Base-by-base conservation (phyloP, 2,797 vertebrate genomes). In the Novumbra hubbsi region DNA sequence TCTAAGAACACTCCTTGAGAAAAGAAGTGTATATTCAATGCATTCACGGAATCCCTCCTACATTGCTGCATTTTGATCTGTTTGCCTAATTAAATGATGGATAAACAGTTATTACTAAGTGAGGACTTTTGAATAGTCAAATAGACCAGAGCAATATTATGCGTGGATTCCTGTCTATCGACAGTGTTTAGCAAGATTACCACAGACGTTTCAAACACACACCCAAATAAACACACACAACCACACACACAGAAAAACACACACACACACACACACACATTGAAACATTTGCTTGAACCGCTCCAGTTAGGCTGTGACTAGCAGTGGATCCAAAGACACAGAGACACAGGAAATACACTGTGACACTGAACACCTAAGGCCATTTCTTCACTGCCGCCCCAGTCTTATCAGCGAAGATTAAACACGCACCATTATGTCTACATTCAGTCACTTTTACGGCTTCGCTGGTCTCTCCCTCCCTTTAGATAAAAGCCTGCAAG, bases 1-100 rank as follows among this genome's bases (percentile, higher is more conserved):
- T 57, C 19, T 21, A 5, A 24, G n/a, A 57, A 57, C 69, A 80
- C 73, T 81, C 73, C 81, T 86, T 87, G 88, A 88, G 86, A 84
- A 82, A 81, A 81, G 76, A 50, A 16, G 5, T 57, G 17, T 62
- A 60, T 70, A 8, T 28, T 17, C 24, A 17, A 30, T 34, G 49
- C 45, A 60, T 55, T 32, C 52, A n/a, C 52, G 48, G 41, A 27
- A 21, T 24, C 38, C 12, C 4, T 48, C 5, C 48, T 41, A 24
- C 52, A 55, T 21, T 6, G 11, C 52, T 55, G n/a, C 19, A 55
- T 55, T 55, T 55, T n/a, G 19, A 55, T 21, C 0, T 21, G 7
- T 63, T 63, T 16, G 4, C 28, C 60, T 15, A 63, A 63, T 63
- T 63, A 57, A 57, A 30, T 64, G 16, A 16, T 17, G 16, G 11